phyloP scores from a whole-genome alignment of 2,113 vertebrate genomes.

The Tor tambroides region DNA sequence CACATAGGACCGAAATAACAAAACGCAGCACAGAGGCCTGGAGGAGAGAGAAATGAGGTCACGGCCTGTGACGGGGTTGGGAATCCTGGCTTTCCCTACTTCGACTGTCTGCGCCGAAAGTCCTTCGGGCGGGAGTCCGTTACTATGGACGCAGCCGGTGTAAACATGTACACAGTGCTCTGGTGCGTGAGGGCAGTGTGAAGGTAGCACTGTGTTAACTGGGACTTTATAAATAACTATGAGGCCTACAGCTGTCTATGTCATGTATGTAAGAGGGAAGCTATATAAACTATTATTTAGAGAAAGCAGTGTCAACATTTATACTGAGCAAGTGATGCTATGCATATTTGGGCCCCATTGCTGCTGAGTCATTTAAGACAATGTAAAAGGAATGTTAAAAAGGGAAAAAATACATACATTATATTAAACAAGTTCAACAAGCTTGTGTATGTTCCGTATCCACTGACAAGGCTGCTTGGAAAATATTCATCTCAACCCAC shows the following conservation, averaged over 20 bases:
- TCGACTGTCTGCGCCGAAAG: constrained; percentile 57
- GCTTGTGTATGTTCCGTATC: background rate
- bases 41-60: constrained; percentile 52
- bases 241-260: constrained; percentile 54
- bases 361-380: constrained; percentile 54
- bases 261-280: constrained; percentile 56
- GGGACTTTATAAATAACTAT: constrained; percentile 65
- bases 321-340: constrained; percentile 19
- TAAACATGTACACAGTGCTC: constrained; percentile 71
- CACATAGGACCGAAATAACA: constrained; percentile 50
- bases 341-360: constrained; percentile 37
- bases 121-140: constrained; percentile 57
- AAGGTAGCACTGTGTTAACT: constrained; percentile 52
- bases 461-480: background rate
- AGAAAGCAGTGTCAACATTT: constrained; percentile 53
- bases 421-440: background rate
- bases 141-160: constrained; percentile 56
- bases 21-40: constrained; percentile 9
- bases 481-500: background rate
- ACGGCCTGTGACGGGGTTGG: constrained; percentile 44
- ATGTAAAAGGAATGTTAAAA: constrained; percentile 18
- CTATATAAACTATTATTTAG: constrained; percentile 61
- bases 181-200: constrained; percentile 27
- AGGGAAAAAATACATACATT: background rate
- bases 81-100: constrained; percentile 44